Conservation (phyloP, 2,113 vertebrate species). For the Rafetus swinhoei region DNA sequence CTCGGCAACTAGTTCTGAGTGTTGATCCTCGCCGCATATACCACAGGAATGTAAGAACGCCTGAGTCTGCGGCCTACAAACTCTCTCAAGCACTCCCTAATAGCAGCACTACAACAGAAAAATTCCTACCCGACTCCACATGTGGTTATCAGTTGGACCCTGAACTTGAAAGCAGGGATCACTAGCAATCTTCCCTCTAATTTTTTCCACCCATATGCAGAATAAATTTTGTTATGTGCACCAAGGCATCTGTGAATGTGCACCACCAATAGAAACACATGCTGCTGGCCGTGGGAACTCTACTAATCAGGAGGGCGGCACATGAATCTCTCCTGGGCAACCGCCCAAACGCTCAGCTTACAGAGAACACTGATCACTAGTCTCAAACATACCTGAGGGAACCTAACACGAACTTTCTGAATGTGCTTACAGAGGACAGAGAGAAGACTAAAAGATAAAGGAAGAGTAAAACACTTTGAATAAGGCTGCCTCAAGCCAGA, state of each 20-base stretch:
- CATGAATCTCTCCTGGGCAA: too few relatives aligned
- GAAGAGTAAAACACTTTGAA: background rate
- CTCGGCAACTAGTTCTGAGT: background rate
- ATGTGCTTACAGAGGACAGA: background rate
- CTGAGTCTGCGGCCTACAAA: conserved; percentile 31
- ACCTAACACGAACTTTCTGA: background rate
- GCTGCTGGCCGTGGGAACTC: too few relatives aligned
- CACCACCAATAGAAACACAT: too few relatives aligned
- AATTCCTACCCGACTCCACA: conserved; percentile 10
- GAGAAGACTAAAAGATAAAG: background rate
- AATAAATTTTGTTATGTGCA: too few relatives aligned
- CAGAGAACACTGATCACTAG: background rate
- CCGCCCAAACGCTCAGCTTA: too few relatives aligned
- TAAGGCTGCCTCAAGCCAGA: background rate
- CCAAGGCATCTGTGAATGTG: too few relatives aligned
- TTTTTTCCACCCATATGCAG: too few relatives aligned
- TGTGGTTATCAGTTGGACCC: background rate
- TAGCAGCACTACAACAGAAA: conserved; percentile 11
- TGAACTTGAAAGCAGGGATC: background rate
- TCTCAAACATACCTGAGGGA: background rate
- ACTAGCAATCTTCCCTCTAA: too few relatives aligned
- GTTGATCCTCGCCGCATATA: background rate
- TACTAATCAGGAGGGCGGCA: too few relatives aligned
- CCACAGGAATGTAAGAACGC: background rate
- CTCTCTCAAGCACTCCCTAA: conserved; percentile 2